Conservation (phyloP, 1,140 invertebrate species). For the Harpegnathos saltator region DNA sequence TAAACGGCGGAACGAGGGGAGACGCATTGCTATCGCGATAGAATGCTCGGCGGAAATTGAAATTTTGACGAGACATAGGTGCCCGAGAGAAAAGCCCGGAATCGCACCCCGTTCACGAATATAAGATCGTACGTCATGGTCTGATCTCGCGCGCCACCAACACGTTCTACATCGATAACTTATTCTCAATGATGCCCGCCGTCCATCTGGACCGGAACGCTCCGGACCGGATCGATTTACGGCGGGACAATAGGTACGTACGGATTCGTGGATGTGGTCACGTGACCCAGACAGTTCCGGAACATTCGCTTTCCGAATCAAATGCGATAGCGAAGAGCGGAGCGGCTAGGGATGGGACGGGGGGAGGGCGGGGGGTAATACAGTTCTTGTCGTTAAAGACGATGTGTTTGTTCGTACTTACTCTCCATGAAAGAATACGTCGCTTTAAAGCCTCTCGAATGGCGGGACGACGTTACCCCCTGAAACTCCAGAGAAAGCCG, state of each 20-base stretch:
- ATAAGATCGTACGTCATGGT: slow-evolving; percentile 77
- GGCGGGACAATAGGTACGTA: slow-evolving; percentile 52
- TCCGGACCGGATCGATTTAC: slow-evolving; percentile 75
- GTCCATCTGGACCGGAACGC: slow-evolving; percentile 75
- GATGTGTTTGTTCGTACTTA: slow-evolving; percentile 86
- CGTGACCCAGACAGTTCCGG: not conserved
- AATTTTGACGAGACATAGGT: slow-evolving; percentile 81
- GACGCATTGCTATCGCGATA: slow-evolving; percentile 80
- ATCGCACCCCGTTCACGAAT: slow-evolving; percentile 47
- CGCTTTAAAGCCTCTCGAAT: slow-evolving; percentile 93
- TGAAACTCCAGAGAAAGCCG: slow-evolving; percentile 93
- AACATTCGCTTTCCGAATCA: slow-evolving; percentile 27
- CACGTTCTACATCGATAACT: slow-evolving; percentile 79
- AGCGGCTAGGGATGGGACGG: too few species aligned
- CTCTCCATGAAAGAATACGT: slow-evolving; percentile 95
- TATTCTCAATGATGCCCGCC: slow-evolving; percentile 80
- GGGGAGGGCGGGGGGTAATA: too few species aligned
- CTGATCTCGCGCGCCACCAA: slow-evolving; percentile 68
- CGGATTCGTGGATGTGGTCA: not conserved
- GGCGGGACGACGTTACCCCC: slow-evolving; percentile 90
- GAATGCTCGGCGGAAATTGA: slow-evolving; percentile 81
- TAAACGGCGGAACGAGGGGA: slow-evolving; percentile 76
- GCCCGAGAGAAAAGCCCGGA: slow-evolving; percentile 62
- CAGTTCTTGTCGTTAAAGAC: not conserved
- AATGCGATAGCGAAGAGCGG: not conserved